Conservation (phyloP, 2,888 invertebrate species). For the Poecilus cupreus region DNA sequence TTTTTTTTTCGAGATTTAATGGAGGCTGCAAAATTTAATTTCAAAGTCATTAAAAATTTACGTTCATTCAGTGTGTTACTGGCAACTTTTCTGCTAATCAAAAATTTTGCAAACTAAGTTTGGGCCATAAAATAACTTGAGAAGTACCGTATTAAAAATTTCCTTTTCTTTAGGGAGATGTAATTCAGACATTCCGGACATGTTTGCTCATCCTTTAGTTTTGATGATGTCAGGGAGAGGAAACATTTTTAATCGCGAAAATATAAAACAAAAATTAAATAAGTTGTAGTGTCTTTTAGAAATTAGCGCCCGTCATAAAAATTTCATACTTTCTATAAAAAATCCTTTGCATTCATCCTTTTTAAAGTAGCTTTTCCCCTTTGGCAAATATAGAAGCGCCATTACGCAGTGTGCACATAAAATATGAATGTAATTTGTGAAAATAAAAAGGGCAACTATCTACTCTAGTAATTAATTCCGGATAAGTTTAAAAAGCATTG, state of each 20-base stretch:
- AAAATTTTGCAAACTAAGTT: slow-evolving; percentile 55
- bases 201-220: slow-evolving; percentile 39
- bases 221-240: no score
- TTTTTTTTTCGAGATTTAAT: slow-evolving; percentile 57
- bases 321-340: slow-evolving; percentile 9
- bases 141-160: slow-evolving; percentile 54
- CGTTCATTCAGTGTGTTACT: slow-evolving; percentile 56
- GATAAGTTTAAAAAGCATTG: slow-evolving; percentile 46
- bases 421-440: slow-evolving; percentile 38
- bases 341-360: not conserved
- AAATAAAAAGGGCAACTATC: slow-evolving; percentile 26
- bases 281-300: not conserved
- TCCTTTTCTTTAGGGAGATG: slow-evolving; percentile 46
- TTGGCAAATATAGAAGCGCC: not conserved
- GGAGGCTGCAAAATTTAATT: slow-evolving; percentile 58
- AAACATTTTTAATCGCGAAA: no score
- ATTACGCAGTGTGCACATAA: slow-evolving; percentile 3
- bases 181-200: slow-evolving; percentile 24
- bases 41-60: slow-evolving; percentile 58
- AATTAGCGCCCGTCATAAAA: slow-evolving; percentile 15
- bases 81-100: slow-evolving; percentile 57
- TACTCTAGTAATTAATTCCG: slow-evolving; percentile 33
- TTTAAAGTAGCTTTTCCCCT: not conserved
- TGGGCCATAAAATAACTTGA: slow-evolving; percentile 54
- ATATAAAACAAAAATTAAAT: no score